Evolutionary conservation across 2,888 invertebrate species (phyloP).

Genomic region (Cheilosia soror): DNA sequence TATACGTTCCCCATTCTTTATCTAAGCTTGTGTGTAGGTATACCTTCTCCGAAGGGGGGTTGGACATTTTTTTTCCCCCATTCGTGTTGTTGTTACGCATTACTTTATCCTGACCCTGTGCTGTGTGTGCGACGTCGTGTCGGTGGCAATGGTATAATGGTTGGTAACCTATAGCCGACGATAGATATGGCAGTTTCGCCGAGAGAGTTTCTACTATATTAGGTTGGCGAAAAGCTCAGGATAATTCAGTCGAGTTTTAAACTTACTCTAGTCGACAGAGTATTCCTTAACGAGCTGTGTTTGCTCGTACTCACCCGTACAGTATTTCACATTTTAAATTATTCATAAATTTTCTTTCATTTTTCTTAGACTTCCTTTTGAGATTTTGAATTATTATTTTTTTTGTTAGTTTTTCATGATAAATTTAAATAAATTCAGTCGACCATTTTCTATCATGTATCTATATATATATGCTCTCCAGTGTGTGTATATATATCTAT

Average conservation of each 20-base stretch:
- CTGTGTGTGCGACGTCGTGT: slow-evolving; percentile 11
- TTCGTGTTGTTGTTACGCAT: slow-evolving; percentile 60
- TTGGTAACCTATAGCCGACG: slow-evolving; percentile 18
- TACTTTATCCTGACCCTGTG: slow-evolving; percentile 55
- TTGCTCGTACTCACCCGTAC: slow-evolving; percentile 84
- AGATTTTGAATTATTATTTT: neutral
- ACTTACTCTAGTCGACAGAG: slow-evolving; percentile 82
- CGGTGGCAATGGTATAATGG: slow-evolving; percentile 4
- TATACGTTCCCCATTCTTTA: slow-evolving; percentile 24
- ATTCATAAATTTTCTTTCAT: neutral
- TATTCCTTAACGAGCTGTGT: slow-evolving; percentile 80
- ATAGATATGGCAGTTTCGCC: slow-evolving; percentile 23
- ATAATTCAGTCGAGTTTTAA: slow-evolving; percentile 83
- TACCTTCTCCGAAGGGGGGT: neutral
- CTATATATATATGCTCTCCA: slow-evolving; percentile 26
- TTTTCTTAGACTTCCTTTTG: neutral
- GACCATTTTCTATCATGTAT: slow-evolving; percentile 26
- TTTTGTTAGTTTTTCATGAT: neutral
- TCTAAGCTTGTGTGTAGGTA: slow-evolving; percentile 29
- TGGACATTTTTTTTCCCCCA: neutral
- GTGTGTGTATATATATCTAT: slow-evolving; percentile 15
- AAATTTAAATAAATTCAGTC: neutral
- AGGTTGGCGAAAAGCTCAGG: slow-evolving; percentile 79
- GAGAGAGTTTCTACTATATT: slow-evolving; percentile 77
- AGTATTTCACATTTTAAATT: slow-evolving; percentile 76